Evolutionary conservation across 1,140 invertebrate genomes (phyloP).

Genomic region (Vollenhovia emeryi): DNA sequence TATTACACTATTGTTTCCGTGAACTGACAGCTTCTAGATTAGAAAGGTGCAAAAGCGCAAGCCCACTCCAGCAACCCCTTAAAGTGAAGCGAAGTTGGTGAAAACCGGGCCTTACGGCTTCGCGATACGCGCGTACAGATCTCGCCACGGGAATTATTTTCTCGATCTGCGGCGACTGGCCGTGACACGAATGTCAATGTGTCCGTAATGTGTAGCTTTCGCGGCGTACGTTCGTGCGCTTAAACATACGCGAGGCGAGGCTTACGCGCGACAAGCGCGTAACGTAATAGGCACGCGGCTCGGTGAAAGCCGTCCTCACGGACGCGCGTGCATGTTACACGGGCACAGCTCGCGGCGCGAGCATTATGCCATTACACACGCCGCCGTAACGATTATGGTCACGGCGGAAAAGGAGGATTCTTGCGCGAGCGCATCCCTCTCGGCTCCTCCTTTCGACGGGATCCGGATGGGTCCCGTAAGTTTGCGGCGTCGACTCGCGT

Average conservation of each 20-base stretch:
- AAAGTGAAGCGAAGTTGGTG: no score
- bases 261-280: conserved; percentile 62
- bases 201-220: conserved; percentile 72
- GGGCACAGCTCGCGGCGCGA: conserved; percentile 50
- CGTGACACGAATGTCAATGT: conserved; percentile 83
- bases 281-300: conserved; percentile 78
- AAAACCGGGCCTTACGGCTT: no score
- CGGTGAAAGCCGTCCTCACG: conserved; percentile 78
- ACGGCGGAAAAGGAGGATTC: conserved; percentile 59
- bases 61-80: no score
- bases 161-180: conserved; percentile 79
- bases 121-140: conserved; percentile 27
- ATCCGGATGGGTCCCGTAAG: conserved; percentile 21
- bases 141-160: conserved; percentile 63
- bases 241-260: conserved; percentile 76
- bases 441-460: not conserved
- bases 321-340: conserved; percentile 40
- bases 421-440: conserved; percentile 26
- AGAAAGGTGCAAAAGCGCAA: no score
- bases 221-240: conserved; percentile 65
- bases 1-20: no score
- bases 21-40: no score
- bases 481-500: not conserved
- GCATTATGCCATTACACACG: conserved; percentile 73
- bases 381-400: conserved; percentile 72